Evolutionary conservation across 2,797 vertebrate genomes (phyloP), one percentile per base, ranked within the genome.

Genomic region (Acanthurus lineatus): DNA sequence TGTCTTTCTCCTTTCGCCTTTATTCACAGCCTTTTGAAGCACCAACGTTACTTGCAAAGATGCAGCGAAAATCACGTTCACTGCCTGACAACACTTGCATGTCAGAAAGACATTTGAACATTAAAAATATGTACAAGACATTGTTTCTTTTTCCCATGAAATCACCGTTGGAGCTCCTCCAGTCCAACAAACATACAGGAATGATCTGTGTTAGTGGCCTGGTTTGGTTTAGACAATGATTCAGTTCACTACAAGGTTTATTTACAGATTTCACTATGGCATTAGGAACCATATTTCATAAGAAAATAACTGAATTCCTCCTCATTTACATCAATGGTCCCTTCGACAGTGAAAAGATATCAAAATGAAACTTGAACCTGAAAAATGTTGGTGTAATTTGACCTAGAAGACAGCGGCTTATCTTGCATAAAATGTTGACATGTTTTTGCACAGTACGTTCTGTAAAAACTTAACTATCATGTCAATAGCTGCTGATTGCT

Each of bases 341-440:
- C 86, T 76, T 90, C 86, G 85, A 90, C 75, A 79, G 76, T 83
- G 81, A 86, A 76, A 65, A 84, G 76, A 85, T 85, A 87, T 84
- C 79, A 90, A 88, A 86, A 91, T 81, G 59, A 84, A 44, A 62
- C 69, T 59, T 72, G 59, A 90, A 91, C 79, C 71, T 81, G 85
- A 92, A 85, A 83, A 40, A 68, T 20, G 62, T 82, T 82, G 5
- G 47, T 72, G 71, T 85, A 63, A 68, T 83, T 70, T 79, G 72
- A 86, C 76, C 61, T 60, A 82, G 77, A 83, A 87, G 76, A 77
- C 78, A 42, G 42, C 32, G 20, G 73, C 74, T 88, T 58, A 81
- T 85, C 77, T 94, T 94, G 92, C 92, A 93, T 92, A 93, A 90
- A 82, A 88, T 85, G 82, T 89, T 85, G 76, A 88, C 74, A 75